Base-by-base conservation (phyloP, 2,113 vertebrate genomes). In the Geococcyx californianus region DNA sequence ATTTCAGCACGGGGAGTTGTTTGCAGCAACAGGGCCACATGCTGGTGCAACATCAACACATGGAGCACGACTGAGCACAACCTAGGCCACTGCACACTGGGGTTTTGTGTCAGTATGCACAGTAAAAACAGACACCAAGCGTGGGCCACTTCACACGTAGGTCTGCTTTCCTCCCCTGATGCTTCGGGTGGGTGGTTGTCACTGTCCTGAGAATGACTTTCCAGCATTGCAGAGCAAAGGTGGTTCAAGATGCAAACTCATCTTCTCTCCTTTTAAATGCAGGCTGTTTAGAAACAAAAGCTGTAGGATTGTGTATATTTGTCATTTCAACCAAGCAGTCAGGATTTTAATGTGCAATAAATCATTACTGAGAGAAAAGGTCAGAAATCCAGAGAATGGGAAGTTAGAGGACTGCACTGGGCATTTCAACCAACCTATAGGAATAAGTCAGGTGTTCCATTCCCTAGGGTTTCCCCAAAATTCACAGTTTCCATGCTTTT, bases 31-130 rank as follows among this genome's bases (percentile, higher is more conserved):
- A 72, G 6, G 84, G 13, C 74, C 78, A 11, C 84, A 28, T 1
- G 25, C 49, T 75, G 74, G 11, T 40, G 66, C 3, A 15, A 45
- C 0, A 0, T 59, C 84, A 81, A 23, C 66, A 75, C 13, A 3
- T 0, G 0, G 63, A 75, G 60, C 40, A 2, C 0, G 2, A 47
- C 49, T 4, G 3, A 81, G 70, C 9, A 0, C 60, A 79, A 81
- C 84, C 80, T 56, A 10, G 66, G 84, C 36, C 0, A 0, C 38
- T 3, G 9, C 69, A 78, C 84, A 9, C 40, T 0, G 0, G 69
- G 84, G 54, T 16, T 69, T 75, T 52, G 44, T 51, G 66, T 73
- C 89, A 73, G 36, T 3, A 18, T 5, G 49, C 6, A 4, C 60
- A 89, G 38, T 23, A 60, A 68, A 84, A 91, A 78, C 64, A 68